Evolutionary conservation across 2,888 invertebrate species (phyloP), one percentile per base, ranked within the genome.

Genomic region (Tyria jacobaeae): DNA sequence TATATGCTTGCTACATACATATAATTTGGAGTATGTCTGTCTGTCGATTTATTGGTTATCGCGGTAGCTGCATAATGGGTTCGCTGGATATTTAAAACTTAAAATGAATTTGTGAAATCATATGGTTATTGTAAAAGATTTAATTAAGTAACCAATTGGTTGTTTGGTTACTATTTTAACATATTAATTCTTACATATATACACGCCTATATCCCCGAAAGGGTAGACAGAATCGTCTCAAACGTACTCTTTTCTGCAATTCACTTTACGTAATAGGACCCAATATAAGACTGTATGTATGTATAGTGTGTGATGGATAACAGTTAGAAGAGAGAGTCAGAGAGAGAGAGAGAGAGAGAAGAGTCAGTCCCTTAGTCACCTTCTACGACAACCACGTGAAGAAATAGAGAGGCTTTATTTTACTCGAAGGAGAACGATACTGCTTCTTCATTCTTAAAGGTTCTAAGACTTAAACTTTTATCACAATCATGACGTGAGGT

Each of bases 11-110:
- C 44, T 73, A 76, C 75, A 64, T 58, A 56, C 34, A 59, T 56
- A 76, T 73, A 76, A 79, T 76, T 73, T 71, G 57, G 71, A 64
- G 68, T 62, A 58, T 69, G 81, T 80, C 71, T 76, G 80, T 81
- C 58, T 69, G 78, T 75, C 74, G 71, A 79, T 76, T 70, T 74
- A 75, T 76, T 53, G 63, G 55, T 58, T 67, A 68, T 57, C 52
- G 71, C 56, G 62, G 63, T 60, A 56, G 55, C 55, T 56, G 39
- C 63, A 66, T 65, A 64, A 59, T 63, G 52, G 62, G 27, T 50
- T 49, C 47, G 31, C 25, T 54, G 57, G 53, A 25, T 62, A 53
- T 64, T 64, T 56, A 64, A 62, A 62, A 64, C 15, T 51, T 44
- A 31, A 65, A 53, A 56, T 61, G 68, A 24, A 50, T 24, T 41